phyloP scores from a whole-genome alignment of 1,140 invertebrate species.

The Aricia agestis region DNA sequence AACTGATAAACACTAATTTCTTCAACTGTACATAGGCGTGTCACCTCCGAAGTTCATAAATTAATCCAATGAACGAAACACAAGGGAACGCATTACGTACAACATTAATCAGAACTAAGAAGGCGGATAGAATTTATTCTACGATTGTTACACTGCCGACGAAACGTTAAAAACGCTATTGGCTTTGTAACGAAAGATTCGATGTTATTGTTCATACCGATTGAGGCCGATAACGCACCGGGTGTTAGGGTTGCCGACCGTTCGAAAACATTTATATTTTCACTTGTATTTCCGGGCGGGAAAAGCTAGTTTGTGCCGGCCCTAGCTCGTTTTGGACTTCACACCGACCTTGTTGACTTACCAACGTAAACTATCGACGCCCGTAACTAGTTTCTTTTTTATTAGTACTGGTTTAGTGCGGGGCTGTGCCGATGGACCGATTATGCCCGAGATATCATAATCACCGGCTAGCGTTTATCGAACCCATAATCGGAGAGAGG shows the following conservation, averaged over 20 bases:
- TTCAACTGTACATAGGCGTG: neutral
- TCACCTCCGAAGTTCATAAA: conserved; percentile 2
- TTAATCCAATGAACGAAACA: conserved; percentile 1
- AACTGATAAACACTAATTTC: neutral
- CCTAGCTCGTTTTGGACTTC: conserved; percentile 21
- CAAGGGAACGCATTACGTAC: conserved; percentile 53
- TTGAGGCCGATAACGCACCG: conserved; percentile 64
- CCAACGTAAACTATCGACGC: conserved; percentile 64
- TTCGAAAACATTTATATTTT: conserved; percentile 1
- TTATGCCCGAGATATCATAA: conserved; percentile 73
- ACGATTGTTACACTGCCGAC: conserved; percentile 72
- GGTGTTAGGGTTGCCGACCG: conserved; percentile 38
- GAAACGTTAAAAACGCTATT: conserved; percentile 75
- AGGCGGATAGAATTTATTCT: conserved; percentile 74
- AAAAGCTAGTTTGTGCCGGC: neutral
- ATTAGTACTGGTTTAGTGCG: conserved; percentile 69
- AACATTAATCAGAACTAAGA: conserved; percentile 72
- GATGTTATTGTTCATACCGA: conserved; percentile 66
- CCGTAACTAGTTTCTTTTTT: conserved; percentile 70
- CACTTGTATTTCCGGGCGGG: too few species aligned
- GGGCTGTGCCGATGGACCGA: conserved; percentile 67
- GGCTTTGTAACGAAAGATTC: conserved; percentile 71
- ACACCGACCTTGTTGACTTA: conserved; percentile 67
- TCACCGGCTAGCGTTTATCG: conserved; percentile 73
- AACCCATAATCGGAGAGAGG: conserved; percentile 66